Conservation (phyloP, 2,888 invertebrate genomes). For the Lysandra bellargus region DNA sequence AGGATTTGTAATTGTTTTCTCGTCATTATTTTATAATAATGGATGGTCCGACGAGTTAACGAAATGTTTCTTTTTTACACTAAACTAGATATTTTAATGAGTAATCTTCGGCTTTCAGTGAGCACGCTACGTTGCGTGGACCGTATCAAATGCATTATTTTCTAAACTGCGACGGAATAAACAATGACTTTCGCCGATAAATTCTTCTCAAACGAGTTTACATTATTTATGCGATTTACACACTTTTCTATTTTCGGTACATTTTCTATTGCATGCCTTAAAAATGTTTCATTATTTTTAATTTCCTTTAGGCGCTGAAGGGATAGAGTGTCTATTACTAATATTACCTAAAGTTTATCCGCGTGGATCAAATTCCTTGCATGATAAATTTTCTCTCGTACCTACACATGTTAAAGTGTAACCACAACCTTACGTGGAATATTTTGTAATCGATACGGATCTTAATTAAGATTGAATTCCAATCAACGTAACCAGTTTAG, state of each 20-base stretch:
- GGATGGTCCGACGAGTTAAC: constrained; percentile 14
- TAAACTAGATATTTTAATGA: constrained; percentile 18
- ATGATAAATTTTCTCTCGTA: neutral
- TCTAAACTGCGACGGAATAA: constrained; percentile 29
- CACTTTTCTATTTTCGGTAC: constrained; percentile 15
- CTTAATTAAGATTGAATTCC: constrained; percentile 14
- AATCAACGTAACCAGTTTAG: neutral
- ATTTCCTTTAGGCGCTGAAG: neutral
- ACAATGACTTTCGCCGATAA: constrained; percentile 33
- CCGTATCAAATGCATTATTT: constrained; percentile 47
- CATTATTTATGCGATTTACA: constrained; percentile 24
- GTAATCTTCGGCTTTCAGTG: constrained; percentile 13
- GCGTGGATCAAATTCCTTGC: neutral
- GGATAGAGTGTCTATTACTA: neutral
- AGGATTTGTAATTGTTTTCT: constrained; percentile 15
- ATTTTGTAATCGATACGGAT: constrained; percentile 13
- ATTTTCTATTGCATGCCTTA: neutral
- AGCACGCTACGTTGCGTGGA: constrained; percentile 65
- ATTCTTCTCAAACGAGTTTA: constrained; percentile 31
- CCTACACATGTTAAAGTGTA: neutral
- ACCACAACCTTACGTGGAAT: neutral
- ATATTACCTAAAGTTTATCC: neutral
- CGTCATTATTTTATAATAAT: constrained; percentile 19
- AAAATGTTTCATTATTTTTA: neutral
- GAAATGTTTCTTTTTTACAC: constrained; percentile 28